Evolutionary conservation across 2,888 invertebrate genomes (phyloP).

Genomic region (Spisula solida): DNA sequence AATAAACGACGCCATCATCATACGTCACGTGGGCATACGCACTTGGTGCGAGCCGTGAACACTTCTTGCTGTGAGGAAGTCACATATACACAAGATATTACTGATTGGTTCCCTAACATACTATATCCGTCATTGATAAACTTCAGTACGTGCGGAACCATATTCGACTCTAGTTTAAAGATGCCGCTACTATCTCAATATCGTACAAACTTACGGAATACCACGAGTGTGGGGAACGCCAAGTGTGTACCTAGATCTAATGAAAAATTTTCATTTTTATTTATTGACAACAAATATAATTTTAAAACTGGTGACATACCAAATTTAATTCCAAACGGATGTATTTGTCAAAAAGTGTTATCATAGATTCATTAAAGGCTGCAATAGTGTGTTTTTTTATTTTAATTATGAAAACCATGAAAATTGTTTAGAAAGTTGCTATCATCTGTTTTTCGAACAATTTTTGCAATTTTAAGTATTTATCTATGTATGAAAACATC

Average conservation of each 20-base stretch:
- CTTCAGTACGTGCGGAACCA: constrained; percentile 47
- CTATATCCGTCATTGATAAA: constrained; percentile 50
- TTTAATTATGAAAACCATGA: background rate
- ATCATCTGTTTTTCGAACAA: background rate
- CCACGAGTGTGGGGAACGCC: background rate
- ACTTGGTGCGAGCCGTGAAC: background rate
- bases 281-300: constrained; percentile 40
- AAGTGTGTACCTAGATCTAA: constrained; percentile 42
- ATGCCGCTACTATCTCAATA: constrained; percentile 62
- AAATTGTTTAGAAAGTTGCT: background rate
- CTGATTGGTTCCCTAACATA: constrained; percentile 53
- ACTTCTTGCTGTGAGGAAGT: constrained; percentile 53
- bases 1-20: constrained; percentile 36
- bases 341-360: constrained; percentile 33
- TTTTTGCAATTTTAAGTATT: too few relatives aligned
- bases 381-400: background rate
- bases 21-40: constrained; percentile 2
- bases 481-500: too few relatives aligned
- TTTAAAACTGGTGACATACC: constrained; percentile 49
- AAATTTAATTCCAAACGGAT: constrained; percentile 55
- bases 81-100: constrained; percentile 54
- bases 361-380: constrained; percentile 1
- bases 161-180: background rate
- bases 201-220: background rate
- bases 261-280: constrained; percentile 55